Percentiles rank a stretch among this genome's conserved stretches.
Evolutionary conservation across 2,113 vertebrate genomes (phyloP).

Genomic region (Mastomys natalensis): DNA sequence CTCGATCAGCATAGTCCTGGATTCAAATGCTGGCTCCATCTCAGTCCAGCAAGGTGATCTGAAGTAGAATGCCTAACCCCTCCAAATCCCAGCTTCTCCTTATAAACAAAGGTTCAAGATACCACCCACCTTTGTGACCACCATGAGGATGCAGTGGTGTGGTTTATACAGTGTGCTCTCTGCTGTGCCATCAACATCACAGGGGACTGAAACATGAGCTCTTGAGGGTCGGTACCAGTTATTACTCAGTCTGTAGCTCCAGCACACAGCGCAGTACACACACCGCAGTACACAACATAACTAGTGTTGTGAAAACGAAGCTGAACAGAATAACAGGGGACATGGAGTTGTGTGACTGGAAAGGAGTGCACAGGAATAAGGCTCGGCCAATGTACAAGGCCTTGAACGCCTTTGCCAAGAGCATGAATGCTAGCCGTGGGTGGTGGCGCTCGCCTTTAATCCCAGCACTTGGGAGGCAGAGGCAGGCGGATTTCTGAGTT

Average conservation of each 20-base stretch:
- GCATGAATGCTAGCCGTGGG: background rate
- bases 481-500: too few relatives aligned
- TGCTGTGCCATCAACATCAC: background rate
- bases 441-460: too few relatives aligned
- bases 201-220: background rate
- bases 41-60: background rate
- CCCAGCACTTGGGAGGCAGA: too few relatives aligned
- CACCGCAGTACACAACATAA: background rate
- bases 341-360: fast-evolving
- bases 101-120: background rate
- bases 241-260: background rate
- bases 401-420: background rate
- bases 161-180: background rate
- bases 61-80: background rate
- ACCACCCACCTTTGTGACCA: background rate
- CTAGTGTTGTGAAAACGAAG: background rate
- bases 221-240: background rate
- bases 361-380: background rate
- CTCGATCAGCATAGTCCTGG: background rate
- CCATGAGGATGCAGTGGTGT: background rate
- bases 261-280: background rate
- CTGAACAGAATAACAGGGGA: background rate
- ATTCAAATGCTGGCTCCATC: background rate
- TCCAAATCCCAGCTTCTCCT: conserved; percentile 25
- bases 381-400: background rate